Evolutionary conservation across 2,113 vertebrate genomes (phyloP).

Genomic region (Oxyruncus cristatus): DNA sequence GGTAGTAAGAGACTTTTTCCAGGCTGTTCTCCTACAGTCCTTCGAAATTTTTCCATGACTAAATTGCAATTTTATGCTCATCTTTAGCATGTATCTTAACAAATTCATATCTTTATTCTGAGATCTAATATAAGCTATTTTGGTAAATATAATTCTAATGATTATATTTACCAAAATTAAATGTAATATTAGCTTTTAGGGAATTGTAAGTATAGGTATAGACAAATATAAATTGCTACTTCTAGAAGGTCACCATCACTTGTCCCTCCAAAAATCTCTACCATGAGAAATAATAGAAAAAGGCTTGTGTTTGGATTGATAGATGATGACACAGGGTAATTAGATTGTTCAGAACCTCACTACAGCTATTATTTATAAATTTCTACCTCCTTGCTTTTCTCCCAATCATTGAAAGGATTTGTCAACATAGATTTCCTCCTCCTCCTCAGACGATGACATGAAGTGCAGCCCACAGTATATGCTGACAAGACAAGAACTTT

Average conservation of each 20-base stretch:
- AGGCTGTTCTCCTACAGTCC: neutral
- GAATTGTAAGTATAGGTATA: neutral
- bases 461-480: neutral
- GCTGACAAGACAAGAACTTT: conserved; percentile 38
- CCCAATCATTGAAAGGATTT: conserved; percentile 49
- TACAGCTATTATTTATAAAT: conserved; percentile 51
- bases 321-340: conserved; percentile 43
- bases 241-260: conserved; percentile 2
- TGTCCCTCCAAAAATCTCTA: neutral
- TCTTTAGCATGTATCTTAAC: neutral
- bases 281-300: neutral
- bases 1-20: neutral
- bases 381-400: conserved; percentile 22
- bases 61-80: neutral
- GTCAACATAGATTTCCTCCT: conserved; percentile 51
- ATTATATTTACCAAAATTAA: neutral
- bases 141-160: too few relatives aligned
- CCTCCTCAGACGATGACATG: neutral
- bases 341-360: conserved; percentile 45
- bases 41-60: neutral
- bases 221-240: neutral
- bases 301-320: conserved; percentile 32
- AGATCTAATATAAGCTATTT: neutral
- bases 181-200: neutral
- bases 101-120: neutral